Base-by-base conservation (phyloP, 2,797 vertebrate species). In the Neosilurus hyrtlii region DNA sequence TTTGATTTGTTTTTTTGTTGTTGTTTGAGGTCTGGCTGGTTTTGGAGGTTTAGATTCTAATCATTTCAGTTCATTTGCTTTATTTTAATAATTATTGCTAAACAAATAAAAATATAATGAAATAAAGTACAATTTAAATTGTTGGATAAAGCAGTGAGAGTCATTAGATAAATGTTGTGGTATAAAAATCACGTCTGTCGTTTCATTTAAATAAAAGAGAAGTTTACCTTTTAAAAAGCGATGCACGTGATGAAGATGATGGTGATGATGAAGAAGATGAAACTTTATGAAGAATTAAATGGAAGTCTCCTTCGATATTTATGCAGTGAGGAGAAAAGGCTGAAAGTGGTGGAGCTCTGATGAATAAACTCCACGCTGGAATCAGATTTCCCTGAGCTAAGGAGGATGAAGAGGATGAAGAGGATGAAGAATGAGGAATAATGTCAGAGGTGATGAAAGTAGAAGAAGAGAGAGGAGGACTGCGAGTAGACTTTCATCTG, bases 201-300 rank as follows among this genome's bases (percentile, higher is more conserved):
- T 30, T 8, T 22, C 9, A 30, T 74, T 56, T 4, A 20, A 74
- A 59, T 1, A 2, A 11, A 56, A 57, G n/a, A 49, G 43, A 5
- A 3, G 37, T 62, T 78, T 78, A 78, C 75, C 75, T 78, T 52
- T 62, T 22, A 35, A 24, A 5, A 52, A 52, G n/a, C 49, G 68
- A 51, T 59, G 67, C 22, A 51, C 72, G 66, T 20, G 68, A 80
- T n/a, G 73, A 49, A 61, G 54, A 79, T 57, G 79, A 56, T 67
- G 72, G 57, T 26, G 52, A 67, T 30, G 71, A 76, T 54, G 81
- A 83, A 43, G 82, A 76, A 66, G 49, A 87, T 80, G 80, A 81
- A 71, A 81, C 20, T 12, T 22, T 57, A 9, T 22, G 26, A 8
- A 49, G 22, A 54, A 80, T 57, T 52, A 18, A 68, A 73, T 54